Evolutionary conservation across 1,140 invertebrate genomes (phyloP).

Genomic region (Euglossa dilemma): DNA sequence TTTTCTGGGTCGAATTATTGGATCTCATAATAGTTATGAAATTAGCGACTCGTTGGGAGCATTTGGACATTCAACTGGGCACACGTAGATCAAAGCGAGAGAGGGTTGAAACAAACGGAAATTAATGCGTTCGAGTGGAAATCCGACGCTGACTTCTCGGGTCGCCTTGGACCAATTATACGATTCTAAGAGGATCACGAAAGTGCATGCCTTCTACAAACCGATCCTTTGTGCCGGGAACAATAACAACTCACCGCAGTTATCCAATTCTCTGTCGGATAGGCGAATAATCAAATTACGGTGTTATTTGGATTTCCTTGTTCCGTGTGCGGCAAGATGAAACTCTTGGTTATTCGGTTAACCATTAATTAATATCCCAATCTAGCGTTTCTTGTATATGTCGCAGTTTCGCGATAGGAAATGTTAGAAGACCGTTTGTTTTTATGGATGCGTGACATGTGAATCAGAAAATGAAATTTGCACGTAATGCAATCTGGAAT

Average conservation of each 20-base stretch:
- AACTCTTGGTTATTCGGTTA: conserved; percentile 61
- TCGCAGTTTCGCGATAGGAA: background rate
- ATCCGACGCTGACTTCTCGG: conserved; percentile 69
- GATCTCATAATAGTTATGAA: conserved; percentile 2
- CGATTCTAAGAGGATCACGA: conserved; percentile 57
- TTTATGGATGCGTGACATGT: too few relatives aligned
- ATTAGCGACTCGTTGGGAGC: background rate
- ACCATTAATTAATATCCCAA: conserved; percentile 73
- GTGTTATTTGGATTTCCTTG: conserved; percentile 58
- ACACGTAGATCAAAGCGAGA: background rate
- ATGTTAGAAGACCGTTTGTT: background rate
- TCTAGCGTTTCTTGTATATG: conserved; percentile 59
- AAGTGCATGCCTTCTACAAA: conserved; percentile 59
- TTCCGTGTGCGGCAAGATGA: conserved; percentile 32
- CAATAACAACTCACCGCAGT: conserved; percentile 63
- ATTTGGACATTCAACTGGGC: background rate
- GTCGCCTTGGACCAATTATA: conserved; percentile 71
- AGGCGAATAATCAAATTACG: conserved; percentile 74
- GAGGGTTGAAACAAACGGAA: conserved; percentile 18
- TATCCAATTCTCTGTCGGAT: conserved; percentile 72
- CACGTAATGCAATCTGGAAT: too few relatives aligned
- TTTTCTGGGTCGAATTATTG: background rate
- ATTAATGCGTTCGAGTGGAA: conserved; percentile 65
- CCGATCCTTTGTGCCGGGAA: conserved; percentile 67
- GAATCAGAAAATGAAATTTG: too few relatives aligned